phyloP scores from a whole-genome alignment of 2,797 vertebrate species.

The Phrynocephalus forsythii region DNA sequence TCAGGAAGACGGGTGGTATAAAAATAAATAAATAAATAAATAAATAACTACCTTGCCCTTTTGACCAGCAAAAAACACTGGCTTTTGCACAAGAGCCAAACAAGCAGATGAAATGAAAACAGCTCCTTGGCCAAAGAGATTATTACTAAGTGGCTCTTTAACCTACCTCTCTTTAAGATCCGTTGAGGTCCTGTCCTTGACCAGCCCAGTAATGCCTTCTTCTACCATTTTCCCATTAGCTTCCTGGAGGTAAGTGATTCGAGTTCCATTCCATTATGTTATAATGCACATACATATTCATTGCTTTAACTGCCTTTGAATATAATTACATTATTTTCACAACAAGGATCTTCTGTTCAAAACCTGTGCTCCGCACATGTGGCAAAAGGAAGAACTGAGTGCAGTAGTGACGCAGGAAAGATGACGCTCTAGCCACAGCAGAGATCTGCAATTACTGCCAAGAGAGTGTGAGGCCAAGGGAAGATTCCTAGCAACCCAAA shows the following conservation, averaged over 20 bases:
- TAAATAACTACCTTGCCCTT: background rate
- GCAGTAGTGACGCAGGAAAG: too few species aligned
- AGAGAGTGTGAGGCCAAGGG: too few species aligned
- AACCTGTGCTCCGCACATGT: background rate
- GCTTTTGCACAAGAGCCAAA: fast-evolving
- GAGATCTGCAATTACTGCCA: too few species aligned
- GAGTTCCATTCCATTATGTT: too few species aligned
- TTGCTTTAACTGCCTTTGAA: background rate
- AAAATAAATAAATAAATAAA: too few species aligned
- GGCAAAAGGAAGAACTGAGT: background rate
- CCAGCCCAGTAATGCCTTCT: background rate
- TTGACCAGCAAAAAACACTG: background rate
- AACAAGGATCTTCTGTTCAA: conserved; percentile 28
- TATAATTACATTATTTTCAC: conserved; percentile 1
- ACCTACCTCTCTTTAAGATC: background rate
- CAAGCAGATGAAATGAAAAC: background rate
- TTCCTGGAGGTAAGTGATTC: fast-evolving
- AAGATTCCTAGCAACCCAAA: too few species aligned
- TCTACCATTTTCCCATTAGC: conserved; percentile 13
- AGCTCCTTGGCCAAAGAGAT: background rate
- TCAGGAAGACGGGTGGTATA: too few species aligned
- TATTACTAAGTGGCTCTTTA: background rate
- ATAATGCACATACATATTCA: background rate
- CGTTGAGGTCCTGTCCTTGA: background rate
- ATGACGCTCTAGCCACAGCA: too few species aligned